Percentiles rank a stretch among this genome's conserved stretches.
Conservation (phyloP, 2,797 vertebrate species). For the Pristis pectinata region DNA sequence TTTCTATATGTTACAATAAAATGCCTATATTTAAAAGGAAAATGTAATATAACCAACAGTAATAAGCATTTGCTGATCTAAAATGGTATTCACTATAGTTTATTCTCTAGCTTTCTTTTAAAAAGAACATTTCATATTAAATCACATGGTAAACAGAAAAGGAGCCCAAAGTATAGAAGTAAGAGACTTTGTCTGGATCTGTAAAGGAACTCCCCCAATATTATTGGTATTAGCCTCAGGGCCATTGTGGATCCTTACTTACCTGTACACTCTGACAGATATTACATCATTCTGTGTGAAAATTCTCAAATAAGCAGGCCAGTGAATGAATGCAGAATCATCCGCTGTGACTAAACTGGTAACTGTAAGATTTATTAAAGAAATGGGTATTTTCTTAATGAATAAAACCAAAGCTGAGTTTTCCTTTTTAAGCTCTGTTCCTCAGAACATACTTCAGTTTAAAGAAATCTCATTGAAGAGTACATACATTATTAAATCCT, state of each 20-base stretch:
- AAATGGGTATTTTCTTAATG: constrained; percentile 13
- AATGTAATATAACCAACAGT: neutral
- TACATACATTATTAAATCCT: constrained; percentile 30
- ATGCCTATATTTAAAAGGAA: neutral
- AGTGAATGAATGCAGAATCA: neutral
- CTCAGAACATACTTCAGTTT: constrained; percentile 25
- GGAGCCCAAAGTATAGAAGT: neutral
- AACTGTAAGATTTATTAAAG: neutral
- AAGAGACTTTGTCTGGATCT: neutral
- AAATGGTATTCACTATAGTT: neutral
- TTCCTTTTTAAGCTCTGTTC: neutral
- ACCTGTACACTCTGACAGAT: neutral
- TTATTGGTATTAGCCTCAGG: neutral
- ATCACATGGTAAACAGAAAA: neutral
- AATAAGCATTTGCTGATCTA: neutral
- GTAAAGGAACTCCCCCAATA: neutral
- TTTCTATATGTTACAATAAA: neutral
- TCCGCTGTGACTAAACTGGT: neutral
- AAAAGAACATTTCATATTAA: neutral
- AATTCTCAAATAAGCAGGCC: neutral
- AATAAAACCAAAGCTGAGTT: neutral
- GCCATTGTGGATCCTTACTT: neutral
- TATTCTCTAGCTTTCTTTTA: neutral
- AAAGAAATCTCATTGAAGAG: constrained; percentile 28
- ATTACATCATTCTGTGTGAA: neutral